phyloP scores from a whole-genome alignment of 2,888 invertebrate species.

The Meghimatium bilineatum region DNA sequence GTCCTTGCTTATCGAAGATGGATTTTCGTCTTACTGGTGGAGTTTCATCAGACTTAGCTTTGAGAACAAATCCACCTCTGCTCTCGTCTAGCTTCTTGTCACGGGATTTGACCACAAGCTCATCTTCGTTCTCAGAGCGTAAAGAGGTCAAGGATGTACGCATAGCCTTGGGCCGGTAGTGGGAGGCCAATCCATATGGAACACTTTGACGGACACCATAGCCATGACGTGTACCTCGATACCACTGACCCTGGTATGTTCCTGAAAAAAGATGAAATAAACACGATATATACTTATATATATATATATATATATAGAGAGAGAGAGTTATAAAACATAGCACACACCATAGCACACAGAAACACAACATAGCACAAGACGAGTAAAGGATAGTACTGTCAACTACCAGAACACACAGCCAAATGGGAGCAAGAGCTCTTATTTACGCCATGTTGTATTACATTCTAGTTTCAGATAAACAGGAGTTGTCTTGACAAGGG shows the following conservation, averaged over 20 bases:
- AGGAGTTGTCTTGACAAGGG: too few relatives aligned
- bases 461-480: too few relatives aligned
- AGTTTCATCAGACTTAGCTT: constrained; percentile 93
- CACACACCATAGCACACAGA: too few relatives aligned
- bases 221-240: constrained; percentile 98
- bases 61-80: constrained; percentile 97
- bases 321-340: too few relatives aligned
- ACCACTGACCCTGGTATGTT: constrained; percentile 95
- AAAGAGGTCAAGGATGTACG: constrained; percentile 78
- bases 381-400: too few relatives aligned
- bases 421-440: too few relatives aligned
- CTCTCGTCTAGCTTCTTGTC: constrained; percentile 87
- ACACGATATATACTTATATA: too few relatives aligned
- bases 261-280: constrained; percentile 72
- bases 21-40: constrained; percentile 84
- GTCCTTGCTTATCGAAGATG: constrained; percentile 73
- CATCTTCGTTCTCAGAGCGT: constrained; percentile 78
- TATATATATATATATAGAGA: too few relatives aligned
- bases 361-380: too few relatives aligned
- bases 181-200: constrained; percentile 94
- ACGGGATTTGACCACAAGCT: constrained; percentile 75
- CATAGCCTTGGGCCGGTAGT: constrained; percentile 83
- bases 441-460: too few relatives aligned
- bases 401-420: too few relatives aligned
- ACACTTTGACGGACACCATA: constrained; percentile 98